Evolutionary conservation across 2,888 invertebrate genomes (phyloP), one percentile per base, ranked within the genome.

Genomic region (Acholoe squamosa): DNA sequence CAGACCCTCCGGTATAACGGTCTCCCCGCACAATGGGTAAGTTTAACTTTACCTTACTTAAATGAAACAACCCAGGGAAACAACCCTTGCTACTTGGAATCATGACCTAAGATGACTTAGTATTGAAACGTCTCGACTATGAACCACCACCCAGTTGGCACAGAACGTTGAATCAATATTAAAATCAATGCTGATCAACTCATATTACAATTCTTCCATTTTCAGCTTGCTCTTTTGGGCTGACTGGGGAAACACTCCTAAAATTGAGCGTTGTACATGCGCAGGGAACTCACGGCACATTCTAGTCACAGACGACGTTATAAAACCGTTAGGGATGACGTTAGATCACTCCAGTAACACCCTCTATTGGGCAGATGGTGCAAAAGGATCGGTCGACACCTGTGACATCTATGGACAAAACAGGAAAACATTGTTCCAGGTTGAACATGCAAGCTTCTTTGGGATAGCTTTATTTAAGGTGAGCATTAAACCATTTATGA

Each of bases 341-440:
- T n/a, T 90, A 34, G 84, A 90, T 52, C 61, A 80, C 97, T 97
- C 97, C 98, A 96, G 97, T 56, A 97, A 97, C 89, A 97, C 97
- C 89, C 96, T 98, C 1, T 98, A 98, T 95, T 98, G 98, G 98
- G 97, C 98, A 0, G 98, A 98, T 95, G 98, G 98, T 22, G 97
- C 97, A 0, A 97, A 97, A 19, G 97, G 97, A 94, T 97, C 97
- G 0, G 97, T 98, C 91, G 98, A 98, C 95, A 97, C 97, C 94
- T 97, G 98, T 19, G 97, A 97, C 94, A 96, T 98, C 34, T 97
- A 98, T 96, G 98, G 98, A 67, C 97, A 97, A 25, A 97, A 97
- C 25, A 96, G 98, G 92, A 92, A 94, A 90, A 93, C 94, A 22
- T 90, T 94, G 28, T 92, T 93, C 5, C 90, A 91, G 22, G 93